Conservation (phyloP, 1,140 invertebrate genomes). For the Drosophila sechellia region DNA sequence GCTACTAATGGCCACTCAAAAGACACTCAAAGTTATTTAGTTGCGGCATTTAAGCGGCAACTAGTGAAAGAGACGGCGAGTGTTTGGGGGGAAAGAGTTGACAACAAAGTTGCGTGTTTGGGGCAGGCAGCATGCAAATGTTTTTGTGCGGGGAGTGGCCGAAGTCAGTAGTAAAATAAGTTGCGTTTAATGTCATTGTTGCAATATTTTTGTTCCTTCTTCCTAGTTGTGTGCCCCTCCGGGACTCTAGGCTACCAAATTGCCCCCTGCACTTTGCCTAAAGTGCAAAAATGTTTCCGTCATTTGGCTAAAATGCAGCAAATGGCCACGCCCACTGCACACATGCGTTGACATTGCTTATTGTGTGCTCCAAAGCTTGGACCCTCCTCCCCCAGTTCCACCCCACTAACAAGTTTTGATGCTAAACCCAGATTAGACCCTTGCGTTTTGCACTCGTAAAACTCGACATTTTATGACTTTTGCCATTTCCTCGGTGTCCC, state of each 20-base stretch:
- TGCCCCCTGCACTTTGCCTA: conserved; percentile 71
- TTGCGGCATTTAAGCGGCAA: conserved; percentile 75
- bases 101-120: conserved; percentile 62
- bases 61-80: conserved; percentile 9
- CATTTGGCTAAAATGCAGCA: conserved; percentile 62
- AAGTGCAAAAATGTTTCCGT: conserved; percentile 81
- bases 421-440: conserved; percentile 81
- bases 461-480: conserved; percentile 82
- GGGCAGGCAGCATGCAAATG: conserved; percentile 63
- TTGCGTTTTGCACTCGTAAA: conserved; percentile 83
- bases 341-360: conserved; percentile 81
- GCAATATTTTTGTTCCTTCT: conserved; percentile 69
- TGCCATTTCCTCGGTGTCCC: conserved; percentile 69
- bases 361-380: conserved; percentile 50
- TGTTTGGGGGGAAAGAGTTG: conserved; percentile 3
- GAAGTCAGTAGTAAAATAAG: conserved; percentile 59
- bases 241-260: conserved; percentile 28
- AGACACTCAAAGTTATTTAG: conserved; percentile 80
- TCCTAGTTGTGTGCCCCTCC: conserved; percentile 10
- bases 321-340: conserved; percentile 26
- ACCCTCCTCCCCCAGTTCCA: neutral
- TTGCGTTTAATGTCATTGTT: conserved; percentile 83
- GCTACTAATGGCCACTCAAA: conserved; percentile 79
- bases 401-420: conserved; percentile 77
- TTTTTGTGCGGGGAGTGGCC: neutral